A percentile compares a stretch with the other conserved stretches of the same genome.
phyloP scores from a whole-genome alignment of 2,888 invertebrate genomes.

The Lycaena phlaeas region DNA sequence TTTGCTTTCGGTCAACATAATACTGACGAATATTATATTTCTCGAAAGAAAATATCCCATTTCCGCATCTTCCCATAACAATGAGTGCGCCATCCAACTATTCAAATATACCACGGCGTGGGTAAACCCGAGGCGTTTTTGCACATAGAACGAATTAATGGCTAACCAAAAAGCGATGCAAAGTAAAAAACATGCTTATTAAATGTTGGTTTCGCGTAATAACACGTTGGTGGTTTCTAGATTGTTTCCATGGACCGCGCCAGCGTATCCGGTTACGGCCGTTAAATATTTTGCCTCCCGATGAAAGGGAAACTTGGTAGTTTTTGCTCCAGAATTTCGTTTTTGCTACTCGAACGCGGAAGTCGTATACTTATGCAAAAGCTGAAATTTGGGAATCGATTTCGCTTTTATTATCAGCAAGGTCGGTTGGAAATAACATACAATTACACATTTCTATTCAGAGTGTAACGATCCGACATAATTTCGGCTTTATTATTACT shows the following conservation, averaged over 20 bases:
- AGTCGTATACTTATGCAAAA: slow-evolving; percentile 68
- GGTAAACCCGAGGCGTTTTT: slow-evolving; percentile 58
- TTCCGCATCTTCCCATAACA: slow-evolving; percentile 73
- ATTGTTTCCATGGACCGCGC: slow-evolving; percentile 65
- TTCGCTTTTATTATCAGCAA: slow-evolving; percentile 52
- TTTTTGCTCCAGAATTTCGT: slow-evolving; percentile 58
- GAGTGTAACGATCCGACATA: slow-evolving; percentile 34
- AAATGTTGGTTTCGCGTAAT: slow-evolving; percentile 72
- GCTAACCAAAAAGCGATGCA: slow-evolving; percentile 67
- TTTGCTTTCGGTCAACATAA: slow-evolving; percentile 61
- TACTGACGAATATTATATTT: slow-evolving; percentile 66
- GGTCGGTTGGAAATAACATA: slow-evolving; percentile 43
- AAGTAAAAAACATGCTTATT: slow-evolving; percentile 69
- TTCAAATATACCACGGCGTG: slow-evolving; percentile 62
- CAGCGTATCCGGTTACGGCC: slow-evolving; percentile 70
- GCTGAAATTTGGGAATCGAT: slow-evolving; percentile 53
- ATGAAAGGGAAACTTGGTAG: slow-evolving; percentile 69
- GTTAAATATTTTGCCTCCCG: slow-evolving; percentile 68
- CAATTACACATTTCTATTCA: slow-evolving; percentile 51
- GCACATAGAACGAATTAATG: slow-evolving; percentile 62
- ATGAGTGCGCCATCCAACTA: slow-evolving; percentile 64
- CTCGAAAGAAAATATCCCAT: slow-evolving; percentile 73
- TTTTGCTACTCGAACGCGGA: slow-evolving; percentile 64
- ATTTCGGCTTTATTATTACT: slow-evolving; percentile 42
- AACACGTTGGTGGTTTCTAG: slow-evolving; percentile 68